These are phyloP conservation scores for Cetonia aurata DNA, from an alignment of 2,888 invertebrate genomes.

Conservation along the genomic window DNA sequence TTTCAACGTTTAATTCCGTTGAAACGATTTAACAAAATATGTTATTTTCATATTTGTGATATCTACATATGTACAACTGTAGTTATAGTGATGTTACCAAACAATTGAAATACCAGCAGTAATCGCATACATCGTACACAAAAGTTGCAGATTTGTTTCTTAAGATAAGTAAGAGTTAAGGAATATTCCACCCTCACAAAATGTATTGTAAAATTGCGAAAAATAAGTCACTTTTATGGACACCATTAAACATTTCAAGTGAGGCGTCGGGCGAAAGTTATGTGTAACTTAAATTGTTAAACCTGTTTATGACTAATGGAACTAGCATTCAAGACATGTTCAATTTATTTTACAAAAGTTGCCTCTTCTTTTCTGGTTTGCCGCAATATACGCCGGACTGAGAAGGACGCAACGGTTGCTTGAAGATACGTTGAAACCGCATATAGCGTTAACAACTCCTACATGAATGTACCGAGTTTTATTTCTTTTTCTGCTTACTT, in stretches of 20 bases:
- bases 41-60: too few relatives aligned
- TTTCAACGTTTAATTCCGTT: too few relatives aligned
- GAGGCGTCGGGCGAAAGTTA: constrained; percentile 51
- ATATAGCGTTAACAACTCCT: constrained; percentile 48
- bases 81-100: too few relatives aligned
- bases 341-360: constrained; percentile 54
- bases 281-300: constrained; percentile 57
- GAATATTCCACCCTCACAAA: constrained; percentile 40
- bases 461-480: constrained; percentile 44
- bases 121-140: too few relatives aligned
- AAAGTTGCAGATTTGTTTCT: constrained; percentile 18
- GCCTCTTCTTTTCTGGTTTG: constrained; percentile 36
- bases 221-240: constrained; percentile 51
- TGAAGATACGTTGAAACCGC: constrained; percentile 43
- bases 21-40: too few relatives aligned
- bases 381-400: constrained; percentile 22
- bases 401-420: constrained; percentile 41
- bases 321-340: constrained; percentile 53
- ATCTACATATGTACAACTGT: too few relatives aligned
- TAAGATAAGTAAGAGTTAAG: constrained; percentile 4
- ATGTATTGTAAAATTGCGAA: constrained; percentile 43
- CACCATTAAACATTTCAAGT: constrained; percentile 53
- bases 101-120: too few relatives aligned
- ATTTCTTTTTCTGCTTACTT: constrained; percentile 49
- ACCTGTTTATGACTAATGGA: constrained; percentile 58